These are phyloP conservation scores for Cyphomyrus discorhynchus DNA, from an alignment of 2,113 vertebrate species.

Conservation along the genomic window DNA sequence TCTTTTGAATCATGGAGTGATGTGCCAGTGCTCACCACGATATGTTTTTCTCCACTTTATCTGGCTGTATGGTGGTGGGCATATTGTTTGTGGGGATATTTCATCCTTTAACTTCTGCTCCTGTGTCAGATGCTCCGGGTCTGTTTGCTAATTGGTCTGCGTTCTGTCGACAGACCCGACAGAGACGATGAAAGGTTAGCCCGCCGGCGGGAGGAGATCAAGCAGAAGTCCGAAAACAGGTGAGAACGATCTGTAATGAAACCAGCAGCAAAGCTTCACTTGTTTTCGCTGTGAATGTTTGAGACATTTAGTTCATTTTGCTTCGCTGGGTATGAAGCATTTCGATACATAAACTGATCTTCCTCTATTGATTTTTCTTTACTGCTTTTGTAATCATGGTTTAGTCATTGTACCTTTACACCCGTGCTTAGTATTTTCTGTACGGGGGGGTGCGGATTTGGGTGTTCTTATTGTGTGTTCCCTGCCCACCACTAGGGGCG, in stretches of 20 bases:
- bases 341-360: background rate
- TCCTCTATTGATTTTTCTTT: background rate
- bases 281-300: background rate
- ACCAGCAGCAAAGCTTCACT: background rate
- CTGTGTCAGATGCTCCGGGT: background rate
- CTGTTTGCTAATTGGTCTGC: background rate
- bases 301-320: background rate
- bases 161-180: conserved; percentile 39
- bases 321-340: background rate
- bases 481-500: background rate
- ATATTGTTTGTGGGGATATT: background rate
- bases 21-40: background rate
- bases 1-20: background rate
- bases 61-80: background rate
- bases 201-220: conserved; percentile 55
- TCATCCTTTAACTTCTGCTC: background rate
- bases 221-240: conserved; percentile 54
- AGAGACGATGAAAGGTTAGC: conserved; percentile 52
- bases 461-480: background rate
- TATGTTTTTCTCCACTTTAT: background rate
- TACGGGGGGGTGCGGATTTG: background rate
- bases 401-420: background rate
- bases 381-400: background rate
- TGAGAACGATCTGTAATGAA: conserved; percentile 34
- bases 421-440: background rate